Base-by-base conservation (phyloP, 2,888 invertebrate species). In the Petrolisthes cinctipes region DNA sequence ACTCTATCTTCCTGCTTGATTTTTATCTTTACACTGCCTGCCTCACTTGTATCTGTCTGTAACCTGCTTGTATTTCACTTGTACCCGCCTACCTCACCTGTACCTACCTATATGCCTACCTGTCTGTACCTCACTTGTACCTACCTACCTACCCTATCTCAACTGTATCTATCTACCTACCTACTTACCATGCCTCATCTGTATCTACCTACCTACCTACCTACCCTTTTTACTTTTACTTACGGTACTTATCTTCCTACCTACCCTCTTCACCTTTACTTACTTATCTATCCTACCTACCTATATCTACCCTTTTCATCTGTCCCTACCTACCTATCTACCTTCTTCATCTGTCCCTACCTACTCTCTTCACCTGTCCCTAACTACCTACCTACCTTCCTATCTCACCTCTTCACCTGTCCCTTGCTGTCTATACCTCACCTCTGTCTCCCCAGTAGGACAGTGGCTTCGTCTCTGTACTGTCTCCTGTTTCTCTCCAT, bases 401-500 rank as follows among this genome's bases (percentile, higher is more conserved):
- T 23, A 5, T 5, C 76, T 5, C 37, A 20, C 76, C 20, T 14
- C 76, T 37, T 37, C 37, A 5, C n/a, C 76, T 61, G 1, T 23
- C 7, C 7, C 11, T 11, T 57, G 6, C 37, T 37, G 37, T 37
- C 37, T 37, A 37, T 37, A n/a, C n/a, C 83, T 57, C 75, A 90
- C 90, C 90, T 87, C 73, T 90, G 90, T 23, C 89, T 83, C 23
- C 81, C 86, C 54, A 90, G 84, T 5, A 90, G 54, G 23, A 86
- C 88, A 0, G 86, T 88, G 11, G 90, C 89, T 54, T 90, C 90
- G 81, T 90, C 90, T 17, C 76, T 75, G 68, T 90, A 90, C 75
- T 90, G 90, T 11, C 86, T 57, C 7, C 90, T 61, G 90, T 90
- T 90, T 53, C 90, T 82, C 68, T 90, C 90, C 86, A 89, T 89